phyloP scores from a whole-genome alignment of 2,113 vertebrate species.

The Charina bottae region DNA sequence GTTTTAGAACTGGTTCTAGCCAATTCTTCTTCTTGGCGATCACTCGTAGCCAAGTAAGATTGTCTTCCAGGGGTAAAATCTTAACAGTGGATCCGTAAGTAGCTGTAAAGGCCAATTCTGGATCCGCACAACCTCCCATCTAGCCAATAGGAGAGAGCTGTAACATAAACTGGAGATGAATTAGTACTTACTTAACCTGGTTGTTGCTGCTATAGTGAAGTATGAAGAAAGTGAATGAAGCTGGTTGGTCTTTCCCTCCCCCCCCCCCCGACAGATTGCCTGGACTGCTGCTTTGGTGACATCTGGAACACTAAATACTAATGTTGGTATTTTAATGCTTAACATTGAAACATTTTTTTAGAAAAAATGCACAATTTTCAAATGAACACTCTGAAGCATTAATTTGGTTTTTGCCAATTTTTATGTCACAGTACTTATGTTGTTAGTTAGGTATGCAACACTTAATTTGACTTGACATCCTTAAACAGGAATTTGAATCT shows the following conservation, averaged over 20 bases:
- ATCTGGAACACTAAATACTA: background rate
- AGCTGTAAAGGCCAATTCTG: too few relatives aligned
- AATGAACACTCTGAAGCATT: background rate
- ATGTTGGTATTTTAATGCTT: background rate
- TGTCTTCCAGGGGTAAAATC: too few relatives aligned
- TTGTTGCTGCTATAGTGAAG: background rate
- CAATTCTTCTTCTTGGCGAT: too few relatives aligned
- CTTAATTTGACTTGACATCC: conserved; percentile 24
- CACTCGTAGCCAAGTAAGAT: too few relatives aligned
- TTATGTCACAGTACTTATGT: background rate
- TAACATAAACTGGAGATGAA: background rate
- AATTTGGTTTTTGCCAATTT: background rate
- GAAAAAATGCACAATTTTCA: background rate
- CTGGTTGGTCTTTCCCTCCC: background rate
- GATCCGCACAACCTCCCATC: too few relatives aligned
- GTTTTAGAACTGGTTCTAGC: background rate
- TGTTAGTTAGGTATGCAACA: background rate
- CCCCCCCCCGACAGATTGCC: background rate
- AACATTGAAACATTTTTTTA: background rate
- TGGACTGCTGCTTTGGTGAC: background rate
- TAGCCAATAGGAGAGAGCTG: background rate
- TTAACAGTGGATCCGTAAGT: too few relatives aligned
- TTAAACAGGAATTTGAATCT: conserved; percentile 78
- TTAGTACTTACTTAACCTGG: background rate
- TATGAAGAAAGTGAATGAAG: background rate